Evolutionary conservation across 2,888 invertebrate species (phyloP).

Genomic region (Saturnia pavonia): DNA sequence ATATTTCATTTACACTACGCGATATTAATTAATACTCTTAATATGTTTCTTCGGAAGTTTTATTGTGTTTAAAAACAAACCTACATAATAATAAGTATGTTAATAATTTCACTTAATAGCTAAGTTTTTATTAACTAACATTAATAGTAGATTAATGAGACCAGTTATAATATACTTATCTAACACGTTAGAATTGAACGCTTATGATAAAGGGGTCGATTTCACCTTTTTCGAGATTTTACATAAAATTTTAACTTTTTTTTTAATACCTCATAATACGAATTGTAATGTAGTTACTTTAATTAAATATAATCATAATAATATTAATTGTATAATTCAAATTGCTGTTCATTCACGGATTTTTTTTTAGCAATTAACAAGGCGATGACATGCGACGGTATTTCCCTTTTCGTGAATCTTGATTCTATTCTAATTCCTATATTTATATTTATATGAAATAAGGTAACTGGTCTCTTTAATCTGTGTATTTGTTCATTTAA

Average conservation of each 20-base stretch:
- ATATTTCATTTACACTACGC: neutral
- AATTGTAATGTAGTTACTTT: too few relatives aligned
- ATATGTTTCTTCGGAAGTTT: neutral
- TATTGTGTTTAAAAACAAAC: neutral
- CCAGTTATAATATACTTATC: neutral
- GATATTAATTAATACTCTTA: neutral
- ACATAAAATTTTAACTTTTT: neutral
- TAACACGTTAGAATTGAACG: neutral
- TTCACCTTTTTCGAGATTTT: neutral
- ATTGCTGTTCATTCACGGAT: neutral
- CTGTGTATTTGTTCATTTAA: neutral
- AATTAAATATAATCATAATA: too few relatives aligned
- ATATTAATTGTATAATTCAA: neutral
- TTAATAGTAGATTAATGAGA: neutral
- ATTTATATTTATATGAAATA: neutral
- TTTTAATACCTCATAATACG: too few relatives aligned
- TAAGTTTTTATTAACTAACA: neutral
- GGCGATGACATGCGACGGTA: neutral
- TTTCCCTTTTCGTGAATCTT: neutral
- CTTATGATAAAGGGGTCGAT: neutral
- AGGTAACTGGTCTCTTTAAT: neutral
- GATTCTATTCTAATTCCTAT: neutral
- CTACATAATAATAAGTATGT: neutral
- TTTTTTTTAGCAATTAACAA: too few relatives aligned
- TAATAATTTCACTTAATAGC: neutral